phyloP scores from a whole-genome alignment of 2,797 vertebrate species.

The Octomys mimax region DNA sequence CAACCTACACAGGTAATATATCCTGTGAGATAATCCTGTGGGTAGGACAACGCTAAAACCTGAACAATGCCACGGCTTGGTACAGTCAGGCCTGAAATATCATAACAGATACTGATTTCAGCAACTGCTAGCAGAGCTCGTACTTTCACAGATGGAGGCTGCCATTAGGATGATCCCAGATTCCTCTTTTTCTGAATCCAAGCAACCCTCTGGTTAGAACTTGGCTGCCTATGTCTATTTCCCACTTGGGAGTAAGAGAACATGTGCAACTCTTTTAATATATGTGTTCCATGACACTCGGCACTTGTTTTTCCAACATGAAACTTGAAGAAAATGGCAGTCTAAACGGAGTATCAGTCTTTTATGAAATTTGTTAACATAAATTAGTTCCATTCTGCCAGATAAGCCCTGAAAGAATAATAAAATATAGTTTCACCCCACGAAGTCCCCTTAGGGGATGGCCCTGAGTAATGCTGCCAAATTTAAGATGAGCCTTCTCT shows the following conservation, averaged over 20 bases:
- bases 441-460: background rate
- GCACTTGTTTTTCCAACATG: background rate
- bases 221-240: background rate
- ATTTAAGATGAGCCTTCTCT: background rate
- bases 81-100: background rate
- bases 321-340: background rate
- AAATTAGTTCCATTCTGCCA: background rate
- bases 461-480: background rate
- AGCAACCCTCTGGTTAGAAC: conserved; percentile 6
- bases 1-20: background rate
- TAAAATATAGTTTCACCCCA: conserved; percentile 16
- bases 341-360: background rate
- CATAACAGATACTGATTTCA: background rate
- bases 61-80: background rate
- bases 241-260: background rate
- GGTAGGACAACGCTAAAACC: background rate
- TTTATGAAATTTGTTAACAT: conserved; percentile 34
- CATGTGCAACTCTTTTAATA: background rate
- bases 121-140: background rate
- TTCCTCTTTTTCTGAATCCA: background rate
- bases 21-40: background rate
- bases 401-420: background rate
- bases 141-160: background rate
- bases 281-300: background rate
- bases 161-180: background rate